Conservation (phyloP, 2,113 vertebrate genomes). For the Brachypodius melanocephalos region DNA sequence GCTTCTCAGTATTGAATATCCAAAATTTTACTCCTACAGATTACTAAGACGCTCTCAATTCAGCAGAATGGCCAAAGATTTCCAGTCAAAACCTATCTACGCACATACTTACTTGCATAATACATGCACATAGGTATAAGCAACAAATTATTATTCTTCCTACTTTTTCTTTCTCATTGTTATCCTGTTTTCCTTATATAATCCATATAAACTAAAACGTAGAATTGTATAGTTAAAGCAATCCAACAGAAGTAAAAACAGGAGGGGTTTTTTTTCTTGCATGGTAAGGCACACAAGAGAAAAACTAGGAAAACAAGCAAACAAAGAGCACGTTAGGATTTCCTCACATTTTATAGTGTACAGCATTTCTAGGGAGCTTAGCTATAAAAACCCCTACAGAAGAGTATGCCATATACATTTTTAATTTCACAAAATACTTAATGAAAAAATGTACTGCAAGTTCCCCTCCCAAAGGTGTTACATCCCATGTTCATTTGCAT, state of each 20-base stretch:
- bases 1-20: conserved; percentile 28
- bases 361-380: background rate
- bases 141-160: conserved; percentile 2
- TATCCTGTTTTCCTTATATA: conserved; percentile 43
- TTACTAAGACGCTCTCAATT: conserved; percentile 32
- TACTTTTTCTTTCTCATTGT: conserved; percentile 45
- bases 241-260: background rate
- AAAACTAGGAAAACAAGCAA: conserved; percentile 58
- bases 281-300: conserved; percentile 22
- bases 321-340: conserved; percentile 28
- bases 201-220: background rate
- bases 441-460: background rate
- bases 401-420: background rate
- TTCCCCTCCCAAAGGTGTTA: background rate
- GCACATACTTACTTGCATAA: conserved; percentile 33
- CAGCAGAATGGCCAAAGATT: conserved; percentile 5
- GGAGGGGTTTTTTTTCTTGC: conserved; percentile 22
- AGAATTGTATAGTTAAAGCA: background rate
- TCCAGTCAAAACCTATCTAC: conserved; percentile 37
- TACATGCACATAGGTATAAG: conserved; percentile 26
- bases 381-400: background rate
- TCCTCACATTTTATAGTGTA: background rate
- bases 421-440: background rate
- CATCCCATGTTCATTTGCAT: background rate
- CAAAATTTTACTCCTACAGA: conserved; percentile 46